Base-by-base conservation (phyloP, 1,140 invertebrate genomes). In the Eueides isabella region DNA sequence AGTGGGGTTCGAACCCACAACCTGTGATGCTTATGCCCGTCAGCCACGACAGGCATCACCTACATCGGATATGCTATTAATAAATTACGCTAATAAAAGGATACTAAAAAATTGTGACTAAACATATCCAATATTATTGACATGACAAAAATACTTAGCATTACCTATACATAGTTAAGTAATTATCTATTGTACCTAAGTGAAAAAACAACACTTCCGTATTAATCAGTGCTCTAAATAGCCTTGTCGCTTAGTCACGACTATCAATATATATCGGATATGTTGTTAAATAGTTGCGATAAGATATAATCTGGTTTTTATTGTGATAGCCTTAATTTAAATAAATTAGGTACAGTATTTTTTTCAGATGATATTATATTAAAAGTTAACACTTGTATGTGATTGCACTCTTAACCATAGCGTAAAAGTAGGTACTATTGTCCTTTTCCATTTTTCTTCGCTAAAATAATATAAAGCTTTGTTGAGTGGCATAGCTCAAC, bases 141-240 rank as follows among this genome's bases (percentile, higher is more conserved):
- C n/a, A 6, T 0, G 14, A 44, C n/a, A 19, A n/a, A 44, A 44
- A 44, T 19, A 44, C 41, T 44, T 44, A 44, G 16, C 4, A 19
- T 6, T 44, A 19, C 41, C 38, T 41, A 19, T 44, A 55, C 23
- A 19, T 23, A 55, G 35, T 11, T 55, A 55, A 55, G 16, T 11
- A 26, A 9, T 55, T n/a, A 19, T 55, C 26, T 2, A 26, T 26
- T 55, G 11, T 55, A 9, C 19, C 7, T 26, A 55, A 55, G 9
- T 55, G 23, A 55, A 26, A 55, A 55, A 55, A 55, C 23, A 55
- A 55, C 48, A 55, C 48, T 55, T 55, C 48, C 48, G 48, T 55
- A 55, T 23, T 55, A 26, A 55, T 55, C 19, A 55, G 12, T 55
- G 48, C 48, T 26, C 19, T 2, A 55, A 2, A 26, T 12, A 55